phyloP scores from a whole-genome alignment of 35 echinoderm and acorn worm genomes.

The Anneissia japonica region DNA sequence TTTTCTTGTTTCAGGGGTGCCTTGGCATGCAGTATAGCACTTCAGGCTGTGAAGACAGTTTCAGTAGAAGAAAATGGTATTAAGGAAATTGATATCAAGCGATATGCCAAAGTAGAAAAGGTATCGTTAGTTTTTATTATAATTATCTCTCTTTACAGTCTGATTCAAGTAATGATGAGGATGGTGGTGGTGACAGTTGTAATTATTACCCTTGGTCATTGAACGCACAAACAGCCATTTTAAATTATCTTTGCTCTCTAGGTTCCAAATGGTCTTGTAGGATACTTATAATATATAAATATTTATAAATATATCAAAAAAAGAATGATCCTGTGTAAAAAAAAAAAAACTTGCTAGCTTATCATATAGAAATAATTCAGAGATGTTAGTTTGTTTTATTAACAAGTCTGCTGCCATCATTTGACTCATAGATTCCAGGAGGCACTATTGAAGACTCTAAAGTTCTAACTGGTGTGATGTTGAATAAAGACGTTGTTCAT shows the following conservation, averaged over 20 bases:
- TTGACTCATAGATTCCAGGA: constrained; percentile 65
- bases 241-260: too few relatives aligned
- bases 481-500: constrained; percentile 97
- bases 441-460: constrained; percentile 92
- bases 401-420: not conserved
- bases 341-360: too few relatives aligned
- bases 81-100: constrained; percentile 98
- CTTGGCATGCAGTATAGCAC: constrained; percentile 82
- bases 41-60: constrained; percentile 85
- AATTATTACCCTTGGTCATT: too few relatives aligned
- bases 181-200: too few relatives aligned
- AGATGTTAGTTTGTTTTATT: not conserved
- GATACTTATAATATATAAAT: too few relatives aligned
- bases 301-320: too few relatives aligned
- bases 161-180: too few relatives aligned
- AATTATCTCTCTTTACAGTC: too few relatives aligned
- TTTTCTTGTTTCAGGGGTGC: constrained; percentile 57
- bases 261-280: too few relatives aligned
- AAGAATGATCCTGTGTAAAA: too few relatives aligned
- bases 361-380: too few relatives aligned
- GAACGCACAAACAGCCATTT: too few relatives aligned
- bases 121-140: constrained; percentile 8
- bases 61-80: constrained; percentile 81
- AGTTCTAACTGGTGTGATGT: constrained; percentile 76
- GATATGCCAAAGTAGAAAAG: constrained; percentile 99